Evolutionary conservation across 2,797 vertebrate species (phyloP).

Genomic region (Coracias cyanogaster): DNA sequence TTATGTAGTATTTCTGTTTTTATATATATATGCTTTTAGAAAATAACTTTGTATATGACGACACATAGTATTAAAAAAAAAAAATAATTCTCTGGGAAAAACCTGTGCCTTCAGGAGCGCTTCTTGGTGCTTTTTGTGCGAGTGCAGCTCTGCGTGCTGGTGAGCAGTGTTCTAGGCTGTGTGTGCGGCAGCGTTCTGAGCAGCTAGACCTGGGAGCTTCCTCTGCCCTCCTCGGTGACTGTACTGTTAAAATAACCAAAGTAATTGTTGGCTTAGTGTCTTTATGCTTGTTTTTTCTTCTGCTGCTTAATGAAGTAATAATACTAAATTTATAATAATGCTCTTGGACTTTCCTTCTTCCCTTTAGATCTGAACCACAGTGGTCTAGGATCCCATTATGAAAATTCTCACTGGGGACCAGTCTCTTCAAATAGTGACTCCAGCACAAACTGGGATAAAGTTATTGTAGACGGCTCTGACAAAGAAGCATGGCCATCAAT

Average conservation of each 20-base stretch:
- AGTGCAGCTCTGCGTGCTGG: neutral
- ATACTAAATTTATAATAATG: neutral
- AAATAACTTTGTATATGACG: neutral
- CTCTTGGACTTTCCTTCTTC: conserved; percentile 54
- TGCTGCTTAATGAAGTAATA: neutral
- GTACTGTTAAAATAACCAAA: neutral
- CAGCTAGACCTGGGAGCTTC: neutral
- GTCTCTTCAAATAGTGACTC: conserved; percentile 91
- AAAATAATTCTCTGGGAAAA: neutral
- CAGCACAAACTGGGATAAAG: conserved; percentile 94
- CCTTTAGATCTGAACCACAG: conserved; percentile 90
- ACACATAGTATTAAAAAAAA: neutral
- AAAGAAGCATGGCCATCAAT: conserved; percentile 93
- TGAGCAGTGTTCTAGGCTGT: neutral
- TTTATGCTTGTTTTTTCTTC: neutral
- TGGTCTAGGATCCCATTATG: conserved; percentile 94
- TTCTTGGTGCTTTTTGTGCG: neutral
- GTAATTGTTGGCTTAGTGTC: neutral
- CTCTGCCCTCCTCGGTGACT: neutral
- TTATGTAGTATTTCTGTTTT: neutral
- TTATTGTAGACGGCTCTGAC: conserved; percentile 90
- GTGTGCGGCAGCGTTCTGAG: neutral
- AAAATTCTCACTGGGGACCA: conserved; percentile 92
- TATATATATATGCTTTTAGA: neutral
- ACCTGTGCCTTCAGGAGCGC: neutral